phyloP scores from a whole-genome alignment of 1,140 invertebrate genomes.

The Drosophila kanapiae region DNA sequence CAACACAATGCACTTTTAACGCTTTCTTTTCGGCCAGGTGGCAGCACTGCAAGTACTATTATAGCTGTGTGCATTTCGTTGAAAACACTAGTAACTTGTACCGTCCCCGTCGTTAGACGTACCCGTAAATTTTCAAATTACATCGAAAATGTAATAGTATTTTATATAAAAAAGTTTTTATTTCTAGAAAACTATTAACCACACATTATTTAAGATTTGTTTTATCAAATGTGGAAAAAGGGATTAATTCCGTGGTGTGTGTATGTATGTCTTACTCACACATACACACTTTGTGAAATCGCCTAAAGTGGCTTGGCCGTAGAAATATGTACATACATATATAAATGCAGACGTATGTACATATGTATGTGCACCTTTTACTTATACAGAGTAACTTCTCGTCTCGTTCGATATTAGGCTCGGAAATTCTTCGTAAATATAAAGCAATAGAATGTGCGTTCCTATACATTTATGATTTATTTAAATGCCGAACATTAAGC shows the following conservation, averaged over 20 bases:
- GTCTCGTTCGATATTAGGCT: constrained; percentile 11
- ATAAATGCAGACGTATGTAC: not conserved
- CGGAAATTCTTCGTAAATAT: not conserved
- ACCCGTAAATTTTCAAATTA: constrained; percentile 28
- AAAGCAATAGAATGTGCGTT: not conserved
- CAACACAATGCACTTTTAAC: not conserved
- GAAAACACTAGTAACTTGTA: constrained; percentile 58
- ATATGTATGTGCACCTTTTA: constrained; percentile 1
- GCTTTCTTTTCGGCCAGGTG: constrained; percentile 44
- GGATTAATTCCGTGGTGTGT: constrained; percentile 10
- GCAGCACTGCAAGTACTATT: constrained; percentile 51
- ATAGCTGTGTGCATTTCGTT: constrained; percentile 46
- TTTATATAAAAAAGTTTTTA: not conserved
- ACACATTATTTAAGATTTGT: not conserved
- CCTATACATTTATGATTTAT: not conserved
- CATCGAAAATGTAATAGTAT: constrained; percentile 45
- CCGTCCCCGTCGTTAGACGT: constrained; percentile 66
- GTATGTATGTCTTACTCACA: constrained; percentile 31
- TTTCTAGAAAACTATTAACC: not conserved
- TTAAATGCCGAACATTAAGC: not conserved
- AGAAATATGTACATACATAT: constrained; percentile 15
- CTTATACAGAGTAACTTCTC: constrained; percentile 22
- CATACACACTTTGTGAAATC: constrained; percentile 61
- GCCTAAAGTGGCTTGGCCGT: constrained; percentile 54
- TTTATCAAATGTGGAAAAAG: not conserved